phyloP scores from a whole-genome alignment of 1,140 invertebrate genomes.

The Aphaenogaster floridana region DNA sequence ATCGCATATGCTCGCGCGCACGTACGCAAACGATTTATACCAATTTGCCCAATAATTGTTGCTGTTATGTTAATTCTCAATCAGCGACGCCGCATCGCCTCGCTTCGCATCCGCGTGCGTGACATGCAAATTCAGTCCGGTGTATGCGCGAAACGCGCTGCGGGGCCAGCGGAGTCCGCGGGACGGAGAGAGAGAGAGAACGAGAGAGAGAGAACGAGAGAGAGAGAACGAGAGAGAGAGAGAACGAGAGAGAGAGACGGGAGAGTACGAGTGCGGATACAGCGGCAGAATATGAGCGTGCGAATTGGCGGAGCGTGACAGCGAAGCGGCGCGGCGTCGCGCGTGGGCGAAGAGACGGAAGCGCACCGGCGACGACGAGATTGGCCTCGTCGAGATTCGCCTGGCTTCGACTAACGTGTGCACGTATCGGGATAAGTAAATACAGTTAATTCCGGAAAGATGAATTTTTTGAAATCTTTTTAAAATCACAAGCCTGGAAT shows the following conservation, averaged over 20 bases:
- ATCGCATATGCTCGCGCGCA: conserved; percentile 18
- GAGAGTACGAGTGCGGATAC: background rate
- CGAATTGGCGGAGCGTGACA: conserved; percentile 54
- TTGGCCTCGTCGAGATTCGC: conserved; percentile 81
- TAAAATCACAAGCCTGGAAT: background rate
- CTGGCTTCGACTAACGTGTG: conserved; percentile 72
- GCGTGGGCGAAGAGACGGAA: conserved; percentile 80
- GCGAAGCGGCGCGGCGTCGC: conserved; percentile 23
- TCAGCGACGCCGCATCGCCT: conserved; percentile 75
- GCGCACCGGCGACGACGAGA: conserved; percentile 77
- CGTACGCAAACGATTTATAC: conserved; percentile 81
- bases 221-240: background rate
- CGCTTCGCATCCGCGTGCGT: conserved; percentile 69
- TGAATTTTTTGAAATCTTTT: background rate
- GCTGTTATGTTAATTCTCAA: conserved; percentile 86
- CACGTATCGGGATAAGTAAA: background rate
- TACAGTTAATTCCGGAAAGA: background rate
- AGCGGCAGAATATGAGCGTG: conserved; percentile 41
- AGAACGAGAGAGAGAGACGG: conserved; percentile 1
- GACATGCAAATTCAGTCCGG: conserved; percentile 79
- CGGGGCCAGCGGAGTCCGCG: conserved; percentile 20
- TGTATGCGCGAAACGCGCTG: conserved; percentile 19
- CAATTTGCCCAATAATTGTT: conserved; percentile 85
- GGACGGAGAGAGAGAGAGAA: background rate
- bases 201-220: conserved; percentile 9